These are phyloP conservation scores for Umimayanthus chanpuru DNA, from an alignment of 92 coral and sea anemone genomes.

Conservation along the genomic window DNA sequence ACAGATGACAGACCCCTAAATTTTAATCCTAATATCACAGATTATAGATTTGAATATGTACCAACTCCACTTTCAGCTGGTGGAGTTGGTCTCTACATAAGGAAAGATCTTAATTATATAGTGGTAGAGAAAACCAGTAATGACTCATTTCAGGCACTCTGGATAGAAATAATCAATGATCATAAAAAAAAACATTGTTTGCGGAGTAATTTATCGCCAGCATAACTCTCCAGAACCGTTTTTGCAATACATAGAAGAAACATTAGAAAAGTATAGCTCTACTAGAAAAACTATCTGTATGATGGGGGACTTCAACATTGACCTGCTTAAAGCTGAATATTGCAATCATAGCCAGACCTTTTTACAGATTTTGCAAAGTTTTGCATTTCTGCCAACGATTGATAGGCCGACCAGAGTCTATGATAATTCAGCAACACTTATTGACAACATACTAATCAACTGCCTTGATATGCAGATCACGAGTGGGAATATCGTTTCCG, in stretches of 20 bases:
- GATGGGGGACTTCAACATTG: no score
- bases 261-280: neutral
- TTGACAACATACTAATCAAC: no score
- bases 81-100: conserved; percentile 26
- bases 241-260: conserved; percentile 15
- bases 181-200: neutral
- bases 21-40: neutral
- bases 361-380: no score
- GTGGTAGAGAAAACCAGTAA: neutral
- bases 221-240: conserved; percentile 31
- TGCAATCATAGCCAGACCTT: neutral
- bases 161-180: neutral
- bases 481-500: neutral
- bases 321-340: conserved; percentile 37
- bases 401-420: no score
- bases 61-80: conserved; percentile 22
- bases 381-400: no score
- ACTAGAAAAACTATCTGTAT: conserved; percentile 33
- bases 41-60: neutral
- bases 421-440: no score
- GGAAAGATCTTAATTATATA: neutral
- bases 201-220: conserved; percentile 44
- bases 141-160: neutral
- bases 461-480: neutral
- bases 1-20: neutral